A percentile compares a stretch with the other conserved stretches of the same genome.
These are phyloP conservation scores for Monopterus albus DNA, from an alignment of 2,113 vertebrate species.

Conservation along the genomic window DNA sequence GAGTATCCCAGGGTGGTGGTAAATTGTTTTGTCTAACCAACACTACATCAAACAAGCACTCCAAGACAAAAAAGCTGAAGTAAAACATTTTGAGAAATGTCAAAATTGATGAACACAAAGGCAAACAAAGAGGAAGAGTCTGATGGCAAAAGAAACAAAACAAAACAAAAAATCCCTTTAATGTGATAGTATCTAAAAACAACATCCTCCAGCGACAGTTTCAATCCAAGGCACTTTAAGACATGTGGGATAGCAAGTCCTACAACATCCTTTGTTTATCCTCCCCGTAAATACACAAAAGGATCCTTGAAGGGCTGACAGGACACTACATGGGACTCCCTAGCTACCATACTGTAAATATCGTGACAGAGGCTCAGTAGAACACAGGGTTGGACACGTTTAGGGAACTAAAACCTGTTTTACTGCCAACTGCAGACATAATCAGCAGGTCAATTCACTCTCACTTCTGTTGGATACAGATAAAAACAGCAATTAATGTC, in stretches of 20 bases:
- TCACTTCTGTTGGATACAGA: background rate
- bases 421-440: background rate
- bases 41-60: slow-evolving; percentile 15
- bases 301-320: slow-evolving; percentile 28
- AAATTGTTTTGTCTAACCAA: too few relatives aligned
- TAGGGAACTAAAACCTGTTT: slow-evolving; percentile 4
- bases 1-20: too few relatives aligned
- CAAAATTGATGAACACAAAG: too few relatives aligned
- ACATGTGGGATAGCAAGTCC: slow-evolving; percentile 56
- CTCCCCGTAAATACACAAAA: slow-evolving; percentile 62
- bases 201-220: slow-evolving; percentile 43
- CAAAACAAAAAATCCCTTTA: too few relatives aligned
- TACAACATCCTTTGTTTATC: slow-evolving; percentile 67
- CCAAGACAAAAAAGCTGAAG: slow-evolving; percentile 4
- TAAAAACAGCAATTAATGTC: background rate
- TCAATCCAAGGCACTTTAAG: slow-evolving; percentile 39
- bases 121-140: too few relatives aligned
- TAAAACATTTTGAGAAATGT: slow-evolving; percentile 7
- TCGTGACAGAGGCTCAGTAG: background rate
- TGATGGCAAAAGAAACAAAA: too few relatives aligned
- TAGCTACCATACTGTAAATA: slow-evolving; percentile 40
- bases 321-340: slow-evolving; percentile 30
- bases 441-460: background rate
- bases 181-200: slow-evolving; percentile 60
- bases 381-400: background rate